These are phyloP conservation scores for Synanthedon formicaeformis DNA, from an alignment of 2,888 invertebrate genomes.

Conservation along the genomic window DNA sequence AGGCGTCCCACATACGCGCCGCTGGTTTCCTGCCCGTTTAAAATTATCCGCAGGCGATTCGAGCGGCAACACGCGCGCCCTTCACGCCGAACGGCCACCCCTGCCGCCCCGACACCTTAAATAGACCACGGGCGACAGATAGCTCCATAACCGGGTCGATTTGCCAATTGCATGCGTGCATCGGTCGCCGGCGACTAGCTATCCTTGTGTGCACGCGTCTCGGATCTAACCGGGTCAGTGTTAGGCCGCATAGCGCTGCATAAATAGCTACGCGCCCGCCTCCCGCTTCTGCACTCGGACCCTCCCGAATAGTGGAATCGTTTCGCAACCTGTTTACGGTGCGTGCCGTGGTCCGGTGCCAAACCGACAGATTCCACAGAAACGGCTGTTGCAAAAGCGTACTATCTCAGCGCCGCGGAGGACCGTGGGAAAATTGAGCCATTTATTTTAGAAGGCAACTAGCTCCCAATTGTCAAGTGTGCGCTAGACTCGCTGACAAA, in stretches of 20 bases:
- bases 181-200: constrained; percentile 19
- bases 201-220: constrained; percentile 58
- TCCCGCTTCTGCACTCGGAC: constrained; percentile 20
- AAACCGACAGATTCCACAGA: constrained; percentile 44
- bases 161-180: constrained; percentile 14
- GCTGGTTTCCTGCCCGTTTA: constrained; percentile 61
- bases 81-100: constrained; percentile 55
- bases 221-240: constrained; percentile 63
- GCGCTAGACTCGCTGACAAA: constrained; percentile 7
- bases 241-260: constrained; percentile 65
- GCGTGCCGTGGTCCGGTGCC: constrained; percentile 34
- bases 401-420: constrained; percentile 31
- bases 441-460: constrained; percentile 34
- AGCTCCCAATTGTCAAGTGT: constrained; percentile 3
- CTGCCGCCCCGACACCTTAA: constrained; percentile 31
- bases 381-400: constrained; percentile 37
- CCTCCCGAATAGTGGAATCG: constrained; percentile 20
- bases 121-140: constrained; percentile 12
- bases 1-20: constrained; percentile 60
- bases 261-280: constrained; percentile 44
- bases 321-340: constrained; percentile 57
- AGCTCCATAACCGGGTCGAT: constrained; percentile 12
- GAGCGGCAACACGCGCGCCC: constrained; percentile 56
- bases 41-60: constrained; percentile 56
- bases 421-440: constrained; percentile 53